A percentile compares a stretch with the other conserved stretches of the same genome.
Evolutionary conservation across 2,113 vertebrate genomes (phyloP).

Genomic region (Albula glossodonta): DNA sequence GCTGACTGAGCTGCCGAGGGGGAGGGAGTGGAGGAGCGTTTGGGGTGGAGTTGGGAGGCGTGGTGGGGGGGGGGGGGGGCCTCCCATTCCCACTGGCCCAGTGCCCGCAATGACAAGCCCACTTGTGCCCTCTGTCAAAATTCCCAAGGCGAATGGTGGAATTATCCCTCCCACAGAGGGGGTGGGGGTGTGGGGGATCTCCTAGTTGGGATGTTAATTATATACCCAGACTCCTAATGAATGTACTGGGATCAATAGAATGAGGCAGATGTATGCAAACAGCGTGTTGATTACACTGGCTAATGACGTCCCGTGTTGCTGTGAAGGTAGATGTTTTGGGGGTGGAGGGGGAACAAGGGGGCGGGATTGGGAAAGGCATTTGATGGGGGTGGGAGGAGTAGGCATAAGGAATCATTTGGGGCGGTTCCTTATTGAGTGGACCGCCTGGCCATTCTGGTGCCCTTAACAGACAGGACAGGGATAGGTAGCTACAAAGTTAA

Average conservation of each 20-base stretch:
- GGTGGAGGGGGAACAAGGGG: constrained; percentile 10
- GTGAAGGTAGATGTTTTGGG: constrained; percentile 31
- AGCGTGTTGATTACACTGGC: constrained; percentile 74
- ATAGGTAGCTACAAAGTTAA: no score
- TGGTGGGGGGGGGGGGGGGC: constrained; percentile 36
- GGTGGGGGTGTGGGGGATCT: constrained; percentile 47
- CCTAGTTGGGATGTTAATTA: constrained; percentile 71
- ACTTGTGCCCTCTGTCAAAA: constrained; percentile 77
- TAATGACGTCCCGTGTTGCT: constrained; percentile 69
- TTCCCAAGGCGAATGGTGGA: constrained; percentile 72
- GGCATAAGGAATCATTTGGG: background rate
- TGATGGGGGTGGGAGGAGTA: background rate
- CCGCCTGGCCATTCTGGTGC: background rate
- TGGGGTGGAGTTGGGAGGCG: constrained; percentile 38
- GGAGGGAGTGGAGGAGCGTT: constrained; percentile 49
- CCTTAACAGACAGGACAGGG: background rate
- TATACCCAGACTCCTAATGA: constrained; percentile 76
- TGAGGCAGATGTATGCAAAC: constrained; percentile 80
- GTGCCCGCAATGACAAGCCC: constrained; percentile 72
- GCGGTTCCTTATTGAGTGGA: background rate
- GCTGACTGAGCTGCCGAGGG: constrained; percentile 67
- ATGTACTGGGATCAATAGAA: constrained; percentile 77
- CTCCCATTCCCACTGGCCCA: constrained; percentile 66
- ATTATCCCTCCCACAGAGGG: constrained; percentile 71
- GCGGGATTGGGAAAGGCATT: background rate